These are phyloP conservation scores for Lates japonicus DNA, from an alignment of 2,797 vertebrate species.

Conservation along the genomic window DNA sequence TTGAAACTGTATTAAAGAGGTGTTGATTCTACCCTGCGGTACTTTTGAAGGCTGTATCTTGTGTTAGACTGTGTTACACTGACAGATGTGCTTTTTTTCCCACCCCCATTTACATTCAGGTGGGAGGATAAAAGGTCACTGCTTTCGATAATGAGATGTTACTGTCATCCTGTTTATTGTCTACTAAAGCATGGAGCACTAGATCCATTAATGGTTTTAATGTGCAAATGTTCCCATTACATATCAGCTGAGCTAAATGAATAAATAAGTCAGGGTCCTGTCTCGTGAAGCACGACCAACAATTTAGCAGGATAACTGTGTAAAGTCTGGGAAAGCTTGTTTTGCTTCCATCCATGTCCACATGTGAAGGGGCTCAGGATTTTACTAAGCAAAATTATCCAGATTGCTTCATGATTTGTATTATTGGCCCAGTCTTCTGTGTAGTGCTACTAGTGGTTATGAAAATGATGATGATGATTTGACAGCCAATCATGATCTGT, in stretches of 20 bases:
- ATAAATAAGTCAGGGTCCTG: constrained; percentile 9
- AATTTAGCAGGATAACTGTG: neutral
- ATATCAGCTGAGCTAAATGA: constrained; percentile 31
- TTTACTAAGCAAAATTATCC: neutral
- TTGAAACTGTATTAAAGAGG: neutral
- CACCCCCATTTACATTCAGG: constrained; percentile 18
- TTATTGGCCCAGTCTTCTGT: neutral
- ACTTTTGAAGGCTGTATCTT: neutral
- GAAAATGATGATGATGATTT: neutral
- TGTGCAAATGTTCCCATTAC: constrained; percentile 45
- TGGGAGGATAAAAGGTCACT: constrained; percentile 41
- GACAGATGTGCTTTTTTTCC: constrained; percentile 47
- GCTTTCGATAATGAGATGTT: constrained; percentile 54
- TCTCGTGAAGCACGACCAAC: constrained; percentile 2
- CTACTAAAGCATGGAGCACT: constrained; percentile 18
- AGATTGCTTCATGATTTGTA: neutral
- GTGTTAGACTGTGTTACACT: constrained; percentile 8
- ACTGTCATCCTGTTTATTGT: constrained; percentile 47
- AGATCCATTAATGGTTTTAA: constrained; percentile 60
- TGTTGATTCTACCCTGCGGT: neutral
- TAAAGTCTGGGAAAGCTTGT: neutral
- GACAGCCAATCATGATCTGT: neutral
- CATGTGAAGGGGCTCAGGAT: neutral
- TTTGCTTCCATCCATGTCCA: neutral
- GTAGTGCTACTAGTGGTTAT: neutral